A percentile compares a stretch with the other conserved stretches of the same genome.
Evolutionary conservation across 2,797 vertebrate species (phyloP).

Genomic region (Lutjanus argentimaculatus): DNA sequence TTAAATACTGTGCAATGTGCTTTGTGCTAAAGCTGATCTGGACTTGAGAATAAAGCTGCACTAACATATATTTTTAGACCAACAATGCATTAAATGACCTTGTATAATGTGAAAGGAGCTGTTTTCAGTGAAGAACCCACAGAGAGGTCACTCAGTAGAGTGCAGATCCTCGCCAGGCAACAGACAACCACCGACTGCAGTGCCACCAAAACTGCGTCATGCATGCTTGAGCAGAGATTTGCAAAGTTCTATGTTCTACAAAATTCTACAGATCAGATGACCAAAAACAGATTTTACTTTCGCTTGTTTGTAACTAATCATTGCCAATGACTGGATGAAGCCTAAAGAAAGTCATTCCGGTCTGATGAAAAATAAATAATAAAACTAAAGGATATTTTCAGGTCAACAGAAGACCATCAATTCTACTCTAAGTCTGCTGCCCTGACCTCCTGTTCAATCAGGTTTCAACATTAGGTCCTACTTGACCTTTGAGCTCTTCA

Average conservation of each 20-base stretch:
- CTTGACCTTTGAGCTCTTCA: constrained; percentile 53
- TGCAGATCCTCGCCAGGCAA: no score
- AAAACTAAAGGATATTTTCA: constrained; percentile 5
- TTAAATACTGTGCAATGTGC: not conserved
- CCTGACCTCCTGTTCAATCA: constrained; percentile 35
- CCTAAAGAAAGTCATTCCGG: not conserved
- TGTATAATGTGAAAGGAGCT: not conserved
- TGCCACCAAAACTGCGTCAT: no score
- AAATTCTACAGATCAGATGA: no score
- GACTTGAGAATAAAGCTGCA: not conserved
- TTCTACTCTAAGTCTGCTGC: not conserved
- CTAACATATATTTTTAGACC: not conserved
- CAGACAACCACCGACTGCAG: no score
- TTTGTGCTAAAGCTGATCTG: not conserved
- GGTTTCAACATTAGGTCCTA: constrained; percentile 8
- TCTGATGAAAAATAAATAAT: not conserved
- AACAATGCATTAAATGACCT: not conserved
- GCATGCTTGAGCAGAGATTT: no score
- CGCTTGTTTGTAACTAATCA: not conserved
- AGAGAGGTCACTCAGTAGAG: no score
- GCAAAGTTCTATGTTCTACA: no score
- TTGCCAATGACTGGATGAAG: not conserved
- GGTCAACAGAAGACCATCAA: constrained; percentile 24
- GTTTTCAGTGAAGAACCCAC: not conserved
- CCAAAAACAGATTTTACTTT: not conserved